These are phyloP conservation scores for Zalophus californianus DNA, from an alignment of 2,797 vertebrate genomes.

Conservation along the genomic window DNA sequence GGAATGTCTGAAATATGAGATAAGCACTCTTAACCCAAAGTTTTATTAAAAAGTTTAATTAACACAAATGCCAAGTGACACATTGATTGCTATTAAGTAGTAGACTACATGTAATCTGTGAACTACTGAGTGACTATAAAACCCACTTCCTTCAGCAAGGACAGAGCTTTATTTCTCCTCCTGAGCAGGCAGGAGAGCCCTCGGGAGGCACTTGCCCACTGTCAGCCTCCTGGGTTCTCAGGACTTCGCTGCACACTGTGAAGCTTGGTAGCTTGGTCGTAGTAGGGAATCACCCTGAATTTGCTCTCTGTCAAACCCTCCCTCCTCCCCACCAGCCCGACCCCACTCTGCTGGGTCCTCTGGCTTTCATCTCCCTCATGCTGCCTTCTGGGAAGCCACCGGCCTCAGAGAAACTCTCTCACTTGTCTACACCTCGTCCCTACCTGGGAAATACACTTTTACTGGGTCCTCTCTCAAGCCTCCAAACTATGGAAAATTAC, in stretches of 20 bases:
- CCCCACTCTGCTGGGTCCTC: not conserved
- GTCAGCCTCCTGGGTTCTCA: not conserved
- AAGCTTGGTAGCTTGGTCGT: not conserved
- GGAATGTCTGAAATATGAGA: conserved; percentile 81
- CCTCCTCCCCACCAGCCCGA: not conserved
- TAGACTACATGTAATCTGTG: not conserved
- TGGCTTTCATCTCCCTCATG: not conserved
- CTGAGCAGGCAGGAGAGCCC: not conserved
- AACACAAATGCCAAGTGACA: conserved; percentile 69
- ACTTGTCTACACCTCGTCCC: not conserved
- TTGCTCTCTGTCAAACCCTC: not conserved
- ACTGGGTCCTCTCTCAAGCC: not conserved
- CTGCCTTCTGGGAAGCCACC: not conserved
- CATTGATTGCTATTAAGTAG: conserved; percentile 45
- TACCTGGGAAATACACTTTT: not conserved
- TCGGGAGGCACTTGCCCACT: accelerated
- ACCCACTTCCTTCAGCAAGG: not conserved
- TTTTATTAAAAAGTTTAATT: conserved; percentile 83
- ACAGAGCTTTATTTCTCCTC: not conserved
- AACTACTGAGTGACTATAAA: not conserved
- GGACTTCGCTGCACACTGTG: accelerated
- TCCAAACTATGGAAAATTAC: not conserved
- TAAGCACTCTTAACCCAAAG: conserved; percentile 77
- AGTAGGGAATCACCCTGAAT: not conserved
- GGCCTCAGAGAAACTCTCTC: not conserved